Percentiles rank a stretch among this genome's conserved stretches.
These are phyloP conservation scores for Lucinisca nassula DNA, from an alignment of 2,888 invertebrate species.

Conservation along the genomic window DNA sequence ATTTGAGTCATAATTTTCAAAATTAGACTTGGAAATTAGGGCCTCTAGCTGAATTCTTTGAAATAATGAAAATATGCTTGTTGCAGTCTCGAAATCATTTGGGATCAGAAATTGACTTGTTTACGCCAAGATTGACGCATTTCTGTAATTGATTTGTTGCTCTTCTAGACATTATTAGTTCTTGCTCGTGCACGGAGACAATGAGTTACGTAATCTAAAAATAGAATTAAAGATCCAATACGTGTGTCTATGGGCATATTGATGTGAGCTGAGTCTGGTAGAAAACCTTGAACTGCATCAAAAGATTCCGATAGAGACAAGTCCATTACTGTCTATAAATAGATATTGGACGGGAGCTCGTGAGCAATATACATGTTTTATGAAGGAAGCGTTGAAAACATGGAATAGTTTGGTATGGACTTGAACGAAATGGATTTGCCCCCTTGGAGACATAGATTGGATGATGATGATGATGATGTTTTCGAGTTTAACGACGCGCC, in stretches of 20 bases:
- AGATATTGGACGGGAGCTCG: slow-evolving; percentile 2
- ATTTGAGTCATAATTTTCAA: slow-evolving; percentile 9
- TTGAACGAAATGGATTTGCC: no score
- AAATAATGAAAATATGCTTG: slow-evolving; percentile 5
- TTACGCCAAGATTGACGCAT: slow-evolving; percentile 1
- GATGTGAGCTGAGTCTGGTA: neutral
- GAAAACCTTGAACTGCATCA: neutral
- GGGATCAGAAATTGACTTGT: slow-evolving; percentile 12
- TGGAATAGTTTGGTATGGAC: no score
- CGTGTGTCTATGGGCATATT: neutral
- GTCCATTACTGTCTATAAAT: slow-evolving; percentile 6
- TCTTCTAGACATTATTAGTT: neutral
- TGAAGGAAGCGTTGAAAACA: no score
- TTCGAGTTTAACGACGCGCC: no score
- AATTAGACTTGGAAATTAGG: slow-evolving; percentile 16
- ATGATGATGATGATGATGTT: no score
- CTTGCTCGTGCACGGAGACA: slow-evolving; percentile 1
- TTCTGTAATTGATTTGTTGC: slow-evolving; percentile 8
- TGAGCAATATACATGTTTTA: slow-evolving; percentile 16
- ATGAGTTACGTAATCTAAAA: slow-evolving; percentile 17
- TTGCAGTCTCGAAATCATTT: slow-evolving; percentile 1
- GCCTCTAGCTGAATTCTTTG: neutral
- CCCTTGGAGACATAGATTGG: no score
- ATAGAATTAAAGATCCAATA: slow-evolving; percentile 7
- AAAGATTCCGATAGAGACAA: slow-evolving; percentile 10